Evolutionary conservation across 2,888 invertebrate genomes (phyloP), one percentile per base, ranked within the genome.

Genomic region (Patella ulyssiponensis): DNA sequence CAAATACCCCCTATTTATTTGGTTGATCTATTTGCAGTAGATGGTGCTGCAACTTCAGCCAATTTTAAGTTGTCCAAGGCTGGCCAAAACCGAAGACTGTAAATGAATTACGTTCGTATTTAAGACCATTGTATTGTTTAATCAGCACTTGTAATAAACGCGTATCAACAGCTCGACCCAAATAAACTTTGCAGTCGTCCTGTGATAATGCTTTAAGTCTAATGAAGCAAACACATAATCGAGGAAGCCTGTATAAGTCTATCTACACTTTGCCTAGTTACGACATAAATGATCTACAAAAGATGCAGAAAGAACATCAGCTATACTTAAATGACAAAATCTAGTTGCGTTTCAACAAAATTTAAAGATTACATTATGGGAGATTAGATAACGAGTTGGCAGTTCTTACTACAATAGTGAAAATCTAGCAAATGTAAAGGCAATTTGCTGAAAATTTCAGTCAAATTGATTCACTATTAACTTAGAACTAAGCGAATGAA

Each of bases 201-300:
- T 81, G 77, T 77, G 58, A 80, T 27, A 71, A 51, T 23, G 74
- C 83, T 2, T 81, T 83, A 33, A 52, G 75, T 9, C 71, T 12
- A 12, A 56, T 79, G 20, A 77, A 83, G 56, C 53, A 74, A 4
- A 70, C 70, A 23, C 33, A n/a, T n/a, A n/a, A n/a, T n/a, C n/a
- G n/a, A n/a, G n/a, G n/a, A n/a, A n/a, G n/a, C n/a, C n/a, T n/a
- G n/a, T 27, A 56, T 56, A 12, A 1, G 17, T 56, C 56, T 56
- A 2, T 56, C 56, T 56, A 2, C 17, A 2, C 56, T 15, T 17
- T 56, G 12, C 56, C 56, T 56, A 56, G 56, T 56, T 56, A 56
- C 2, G 56, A 12, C 17, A 56, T 15, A 15, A 17, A 56, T 12
- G 74, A 74, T 44, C 52, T 74, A n/a, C 17, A 53, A 52, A 51